Conservation (phyloP, 1,140 invertebrate species). For the Papilio glaucus region DNA sequence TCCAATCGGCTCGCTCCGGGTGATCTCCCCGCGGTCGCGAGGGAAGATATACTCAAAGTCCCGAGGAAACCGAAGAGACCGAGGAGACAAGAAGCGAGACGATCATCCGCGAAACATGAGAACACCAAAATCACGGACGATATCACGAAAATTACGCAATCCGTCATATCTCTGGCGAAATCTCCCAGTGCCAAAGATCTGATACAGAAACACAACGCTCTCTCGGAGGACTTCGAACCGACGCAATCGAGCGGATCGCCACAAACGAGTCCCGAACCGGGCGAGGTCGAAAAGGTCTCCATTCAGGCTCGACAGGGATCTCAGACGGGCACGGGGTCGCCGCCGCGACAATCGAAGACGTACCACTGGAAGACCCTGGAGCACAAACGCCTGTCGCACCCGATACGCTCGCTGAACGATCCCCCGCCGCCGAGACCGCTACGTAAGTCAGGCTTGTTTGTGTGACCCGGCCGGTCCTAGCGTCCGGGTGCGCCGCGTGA, state of each 20-base stretch:
- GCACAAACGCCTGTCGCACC: conserved; percentile 76
- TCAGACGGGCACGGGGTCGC: conserved; percentile 55
- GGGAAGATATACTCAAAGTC: conserved; percentile 71
- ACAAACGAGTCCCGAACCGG: conserved; percentile 38
- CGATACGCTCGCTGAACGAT: conserved; percentile 71
- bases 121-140: conserved; percentile 49
- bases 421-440: conserved; percentile 60
- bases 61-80: conserved; percentile 68
- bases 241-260: conserved; percentile 52
- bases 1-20: conserved; percentile 51
- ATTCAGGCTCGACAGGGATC: conserved; percentile 52
- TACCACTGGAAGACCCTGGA: conserved; percentile 76
- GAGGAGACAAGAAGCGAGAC: conserved; percentile 51
- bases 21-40: conserved; percentile 55
- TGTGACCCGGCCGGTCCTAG: conserved; percentile 43
- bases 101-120: conserved; percentile 22
- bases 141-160: conserved; percentile 62
- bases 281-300: conserved; percentile 52
- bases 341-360: conserved; percentile 60
- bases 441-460: conserved; percentile 78
- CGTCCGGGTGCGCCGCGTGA: conserved; percentile 70
- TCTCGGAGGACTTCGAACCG: conserved; percentile 57
- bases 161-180: conserved; percentile 67
- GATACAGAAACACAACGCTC: conserved; percentile 47
- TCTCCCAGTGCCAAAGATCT: conserved; percentile 68